Conservation (phyloP, 2,888 invertebrate species). For the Philereme vetulata region DNA sequence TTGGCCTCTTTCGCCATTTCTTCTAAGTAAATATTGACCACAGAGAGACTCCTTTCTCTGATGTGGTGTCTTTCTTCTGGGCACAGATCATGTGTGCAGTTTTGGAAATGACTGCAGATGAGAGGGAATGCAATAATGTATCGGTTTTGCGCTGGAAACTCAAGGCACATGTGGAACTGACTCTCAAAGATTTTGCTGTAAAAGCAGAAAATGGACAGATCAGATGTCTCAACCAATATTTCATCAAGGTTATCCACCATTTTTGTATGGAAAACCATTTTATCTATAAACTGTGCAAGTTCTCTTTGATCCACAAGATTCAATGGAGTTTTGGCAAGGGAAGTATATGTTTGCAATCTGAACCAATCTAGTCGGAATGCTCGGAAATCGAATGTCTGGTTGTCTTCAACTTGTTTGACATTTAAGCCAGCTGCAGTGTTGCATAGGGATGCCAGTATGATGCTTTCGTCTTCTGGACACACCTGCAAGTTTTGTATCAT, state of each 20-base stretch:
- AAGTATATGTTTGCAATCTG: conserved; percentile 96
- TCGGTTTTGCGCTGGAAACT: conserved; percentile 99
- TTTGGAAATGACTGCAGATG: conserved; percentile 98
- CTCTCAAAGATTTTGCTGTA: conserved; percentile 98
- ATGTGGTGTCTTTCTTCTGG: conserved; percentile 99
- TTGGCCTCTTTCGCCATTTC: conserved; percentile 99
- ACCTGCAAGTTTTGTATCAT: conserved; percentile 92
- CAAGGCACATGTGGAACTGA: conserved; percentile 99
- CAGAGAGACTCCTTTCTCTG: conserved; percentile 96
- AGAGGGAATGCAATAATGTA: conserved; percentile 99
- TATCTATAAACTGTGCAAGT: conserved; percentile 96
- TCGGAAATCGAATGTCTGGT: conserved; percentile 97
- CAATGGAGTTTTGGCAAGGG: conserved; percentile 91
- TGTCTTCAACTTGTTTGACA: conserved; percentile 98
- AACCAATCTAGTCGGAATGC: conserved; percentile 99
- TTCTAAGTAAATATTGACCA: conserved; percentile 98
- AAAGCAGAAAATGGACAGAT: conserved; percentile 98
- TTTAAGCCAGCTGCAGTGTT: conserved; percentile 93
- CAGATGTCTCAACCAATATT: conserved; percentile 97
- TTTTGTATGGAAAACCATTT: conserved; percentile 97
- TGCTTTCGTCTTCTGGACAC: conserved; percentile 97
- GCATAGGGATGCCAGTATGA: conserved; percentile 96
- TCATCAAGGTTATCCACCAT: conserved; percentile 99
- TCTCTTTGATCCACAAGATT: conserved; percentile 92
- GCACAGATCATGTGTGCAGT: conserved; percentile 98